Base-by-base conservation (phyloP, 2,888 invertebrate species). In the Euphydryas editha region DNA sequence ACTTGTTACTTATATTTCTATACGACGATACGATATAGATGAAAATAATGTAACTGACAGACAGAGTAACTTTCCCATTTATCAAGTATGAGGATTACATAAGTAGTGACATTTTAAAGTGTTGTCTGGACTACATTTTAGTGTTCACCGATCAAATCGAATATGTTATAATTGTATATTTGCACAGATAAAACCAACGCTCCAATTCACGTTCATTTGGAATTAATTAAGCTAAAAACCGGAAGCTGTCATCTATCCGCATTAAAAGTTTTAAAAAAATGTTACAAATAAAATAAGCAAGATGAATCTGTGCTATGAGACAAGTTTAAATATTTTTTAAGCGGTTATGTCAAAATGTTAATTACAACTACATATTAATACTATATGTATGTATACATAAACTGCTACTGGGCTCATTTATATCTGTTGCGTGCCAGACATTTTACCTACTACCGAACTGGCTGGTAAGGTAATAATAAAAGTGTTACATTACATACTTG, bases 241-340 rank as follows among this genome's bases (percentile, higher is more conserved):
- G 51, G 51, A 51, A 10, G 20, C 57, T 57, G 18, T 21, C 57
- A 37, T 57, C 39, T 39, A 57, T 42, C 5, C 7, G n/a, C 24
- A n/a, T 24, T 44, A n/a, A 51, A 51, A 51, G 51, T 24, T 24
- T 24, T 24, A 51, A 21, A 24, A 15, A 51, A 15, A 24, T 51
- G 15, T 51, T n/a, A 15, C 15, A 30, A 20, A 20, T 10, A 11
- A 13, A 47, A 20, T 47, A 47, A 47, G 13, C 6, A 18, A 4
- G 11, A 30, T 3, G 2, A 24, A 24, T 24, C 24, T 2, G 6
- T 6, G 6, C 4, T 4, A 24, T 24, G 6, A 24, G 24, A 24
- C 24, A 24, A 24, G 24, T 4, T 24, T 24, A 7, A 7, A 7
- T 30, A 7, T 30, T 30, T 30, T 30, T 30, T 30, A 30, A 30